Base-by-base conservation (phyloP, 2,888 invertebrate species). In the Troglohyphantes excavatus region DNA sequence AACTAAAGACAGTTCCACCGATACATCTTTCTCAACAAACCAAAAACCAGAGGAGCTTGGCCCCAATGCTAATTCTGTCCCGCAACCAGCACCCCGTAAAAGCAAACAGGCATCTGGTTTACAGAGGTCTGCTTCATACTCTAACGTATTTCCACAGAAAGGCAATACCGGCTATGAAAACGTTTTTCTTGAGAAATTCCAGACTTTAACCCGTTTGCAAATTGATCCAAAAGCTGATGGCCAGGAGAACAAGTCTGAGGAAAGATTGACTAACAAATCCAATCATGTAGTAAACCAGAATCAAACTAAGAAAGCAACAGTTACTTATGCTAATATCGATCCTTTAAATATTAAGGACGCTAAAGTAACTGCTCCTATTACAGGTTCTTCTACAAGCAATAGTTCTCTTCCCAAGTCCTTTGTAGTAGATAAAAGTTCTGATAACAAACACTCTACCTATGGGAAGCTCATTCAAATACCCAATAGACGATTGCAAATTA, bases 61-160 rank as follows among this genome's bases (percentile, higher is more conserved):
- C 19, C 29, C 29, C 27, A 81, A 3, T 17, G 53, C 26, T 19
- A 46, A 68, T 21, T 17, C 39, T 0, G 11, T 46, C 0, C 67
- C 39, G 29, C 75, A 82, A 33, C 89, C 89, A 43, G 19, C 65
- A n/a, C 89, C 89, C 33, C 70, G 89, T 6, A 90, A 84, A 84
- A 79, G 78, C 39, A 90, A 84, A 19, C 87, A 81, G 29, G 27
- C 23, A 6, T 3, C 19, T 59, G 75, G 21, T 5, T 43, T 90
- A 23, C 43, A 27, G 17, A 63, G 65, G 75, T 90, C 90, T 26
- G 85, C 90, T 29, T 90, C 90, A 2, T 90, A 90, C 19, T 68
- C 90, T 13, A 90, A 76, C 61, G 46, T 90, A 1, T 61, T 73
- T 1, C 59, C 63, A 2, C 75, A 59, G 13, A 67, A n/a, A 6